These are phyloP conservation scores for Papilio xuthus DNA, from an alignment of 1,140 invertebrate genomes.

Conservation along the genomic window DNA sequence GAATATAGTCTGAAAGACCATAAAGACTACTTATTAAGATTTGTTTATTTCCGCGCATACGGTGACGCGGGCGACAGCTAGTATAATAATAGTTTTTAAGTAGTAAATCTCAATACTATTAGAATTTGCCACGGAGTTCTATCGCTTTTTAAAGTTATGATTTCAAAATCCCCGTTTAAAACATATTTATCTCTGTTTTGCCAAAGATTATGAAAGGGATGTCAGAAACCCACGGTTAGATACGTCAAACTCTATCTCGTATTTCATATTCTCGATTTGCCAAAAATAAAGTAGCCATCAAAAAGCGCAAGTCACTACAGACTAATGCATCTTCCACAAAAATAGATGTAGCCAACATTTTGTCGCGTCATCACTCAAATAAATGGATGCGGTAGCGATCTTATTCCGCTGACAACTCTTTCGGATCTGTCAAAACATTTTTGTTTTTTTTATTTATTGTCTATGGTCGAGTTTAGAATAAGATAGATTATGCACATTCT, in stretches of 20 bases:
- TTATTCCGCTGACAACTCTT: conserved; percentile 36
- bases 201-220: too few species aligned
- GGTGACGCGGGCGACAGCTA: too few species aligned
- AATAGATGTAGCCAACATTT: conserved; percentile 36
- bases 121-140: too few species aligned
- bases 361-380: conserved; percentile 55
- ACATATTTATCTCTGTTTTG: conserved; percentile 31
- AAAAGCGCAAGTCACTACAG: conserved; percentile 44
- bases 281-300: conserved; percentile 48
- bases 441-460: conserved; percentile 40
- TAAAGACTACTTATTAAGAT: too few species aligned
- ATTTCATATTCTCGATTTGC: conserved; percentile 31
- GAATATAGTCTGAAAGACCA: too few species aligned
- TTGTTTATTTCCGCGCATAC: too few species aligned
- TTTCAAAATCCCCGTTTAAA: too few species aligned
- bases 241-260: too few species aligned
- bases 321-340: conserved; percentile 49
- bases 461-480: conserved; percentile 19
- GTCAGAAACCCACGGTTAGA: too few species aligned
- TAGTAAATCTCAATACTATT: background rate
- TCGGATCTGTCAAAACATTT: conserved; percentile 55
- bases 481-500: conserved; percentile 19
- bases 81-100: background rate
- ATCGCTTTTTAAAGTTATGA: too few species aligned
- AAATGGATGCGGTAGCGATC: conserved; percentile 50